Percentiles rank a stretch among this genome's conserved stretches.
phyloP scores from a whole-genome alignment of 1,140 invertebrate genomes.

The Odontomachus brunneus region DNA sequence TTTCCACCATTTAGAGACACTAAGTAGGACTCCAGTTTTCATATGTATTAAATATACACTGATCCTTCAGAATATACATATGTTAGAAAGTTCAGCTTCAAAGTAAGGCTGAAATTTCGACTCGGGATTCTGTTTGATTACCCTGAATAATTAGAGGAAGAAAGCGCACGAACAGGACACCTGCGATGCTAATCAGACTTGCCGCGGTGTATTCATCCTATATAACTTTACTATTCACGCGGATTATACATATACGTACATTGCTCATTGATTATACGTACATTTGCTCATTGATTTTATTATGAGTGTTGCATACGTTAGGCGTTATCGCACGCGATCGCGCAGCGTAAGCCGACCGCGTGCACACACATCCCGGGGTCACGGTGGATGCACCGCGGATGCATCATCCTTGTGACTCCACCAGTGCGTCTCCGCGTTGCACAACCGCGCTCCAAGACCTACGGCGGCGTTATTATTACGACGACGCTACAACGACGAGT shows the following conservation, averaged over 20 bases:
- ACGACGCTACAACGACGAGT: conserved; percentile 1
- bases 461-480: conserved; percentile 18
- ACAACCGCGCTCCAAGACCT: conserved; percentile 47
- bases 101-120: background rate
- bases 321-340: conserved; percentile 60
- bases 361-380: conserved; percentile 67
- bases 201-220: background rate
- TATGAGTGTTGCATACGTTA: conserved; percentile 21
- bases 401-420: conserved; percentile 62
- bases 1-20: too few species aligned
- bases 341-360: conserved; percentile 53
- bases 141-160: background rate
- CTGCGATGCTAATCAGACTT: too few species aligned
- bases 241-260: too few species aligned
- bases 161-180: background rate
- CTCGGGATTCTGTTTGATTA: conserved; percentile 26
- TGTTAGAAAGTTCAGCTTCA: too few species aligned
- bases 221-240: background rate
- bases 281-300: conserved; percentile 38
- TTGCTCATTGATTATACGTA: background rate
- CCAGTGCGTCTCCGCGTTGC: conserved; percentile 58
- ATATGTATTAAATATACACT: too few species aligned
- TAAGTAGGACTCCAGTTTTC: too few species aligned
- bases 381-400: conserved; percentile 70
- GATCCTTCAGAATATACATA: too few species aligned